A percentile compares a stretch with the other conserved stretches of the same genome.
These are phyloP conservation scores for Hypena proboscidalis DNA, from an alignment of 2,888 invertebrate genomes.

Conservation along the genomic window DNA sequence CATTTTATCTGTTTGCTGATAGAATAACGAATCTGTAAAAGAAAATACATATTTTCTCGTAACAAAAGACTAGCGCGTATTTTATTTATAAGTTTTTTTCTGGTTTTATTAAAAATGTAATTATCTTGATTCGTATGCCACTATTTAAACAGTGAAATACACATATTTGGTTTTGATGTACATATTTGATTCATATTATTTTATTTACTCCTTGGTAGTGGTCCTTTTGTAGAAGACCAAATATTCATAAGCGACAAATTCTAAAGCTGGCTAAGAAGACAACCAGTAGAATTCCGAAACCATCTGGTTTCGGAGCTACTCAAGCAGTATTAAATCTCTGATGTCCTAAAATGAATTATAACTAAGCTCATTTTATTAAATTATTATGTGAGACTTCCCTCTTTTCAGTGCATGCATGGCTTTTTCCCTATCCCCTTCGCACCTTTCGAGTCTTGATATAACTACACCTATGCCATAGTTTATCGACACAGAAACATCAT, in stretches of 20 bases:
- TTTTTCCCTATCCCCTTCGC: no score
- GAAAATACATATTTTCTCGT: conserved; percentile 27
- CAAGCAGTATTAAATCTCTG: no score
- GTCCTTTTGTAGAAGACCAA: background rate
- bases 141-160: conserved; percentile 52
- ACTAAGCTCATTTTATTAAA: no score
- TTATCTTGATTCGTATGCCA: conserved; percentile 45
- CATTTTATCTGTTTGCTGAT: conserved; percentile 16
- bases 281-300: no score
- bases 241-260: background rate
- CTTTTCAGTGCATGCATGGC: no score
- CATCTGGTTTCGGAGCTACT: no score
- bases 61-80: conserved; percentile 34
- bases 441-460: no score
- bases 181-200: conserved; percentile 35
- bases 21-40: conserved; percentile 13
- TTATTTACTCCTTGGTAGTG: conserved; percentile 7
- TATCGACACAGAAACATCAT: no score
- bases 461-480: no score
- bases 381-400: no score
- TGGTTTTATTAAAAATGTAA: conserved; percentile 27
- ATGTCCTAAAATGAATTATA: no score
- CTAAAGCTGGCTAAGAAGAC: no score
- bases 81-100: conserved; percentile 32
- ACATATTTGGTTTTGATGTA: conserved; percentile 41